Conservation (phyloP, 2,888 invertebrate species). For the Eilema sororculum region DNA sequence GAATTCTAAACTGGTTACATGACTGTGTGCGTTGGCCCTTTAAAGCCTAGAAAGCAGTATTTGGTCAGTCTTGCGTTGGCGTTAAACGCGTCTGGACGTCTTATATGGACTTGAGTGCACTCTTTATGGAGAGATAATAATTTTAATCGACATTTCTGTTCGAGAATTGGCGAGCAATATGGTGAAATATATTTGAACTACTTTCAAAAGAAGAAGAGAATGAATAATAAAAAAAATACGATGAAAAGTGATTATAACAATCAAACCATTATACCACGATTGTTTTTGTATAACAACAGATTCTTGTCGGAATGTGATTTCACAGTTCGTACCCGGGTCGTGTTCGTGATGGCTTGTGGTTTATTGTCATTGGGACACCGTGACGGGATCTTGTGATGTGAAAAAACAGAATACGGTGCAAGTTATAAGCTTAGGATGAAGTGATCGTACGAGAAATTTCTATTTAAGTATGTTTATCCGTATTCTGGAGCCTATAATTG, state of each 20-base stretch:
- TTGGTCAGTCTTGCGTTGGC: conserved; percentile 62
- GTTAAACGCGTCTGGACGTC: conserved; percentile 50
- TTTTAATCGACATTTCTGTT: conserved; percentile 36
- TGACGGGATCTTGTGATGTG: conserved; percentile 46
- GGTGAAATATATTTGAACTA: not conserved
- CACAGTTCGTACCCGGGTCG: conserved; percentile 28
- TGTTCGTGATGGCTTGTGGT: conserved; percentile 48
- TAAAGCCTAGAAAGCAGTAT: conserved; percentile 38
- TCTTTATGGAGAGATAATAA: conserved; percentile 43
- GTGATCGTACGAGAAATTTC: not conserved
- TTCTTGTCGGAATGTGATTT: conserved; percentile 19
- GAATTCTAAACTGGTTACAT: not conserved
- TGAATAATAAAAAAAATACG: too few species aligned
- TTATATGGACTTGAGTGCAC: conserved; percentile 42
- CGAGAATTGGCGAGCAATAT: conserved; percentile 10
- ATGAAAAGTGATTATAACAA: not conserved
- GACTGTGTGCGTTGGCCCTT: not conserved
- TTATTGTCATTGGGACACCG: conserved; percentile 44
- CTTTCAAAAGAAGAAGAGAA: too few species aligned
- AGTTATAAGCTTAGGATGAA: conserved; percentile 1
- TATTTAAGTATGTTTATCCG: not conserved
- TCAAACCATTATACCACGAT: not conserved
- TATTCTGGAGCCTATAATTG: too few species aligned
- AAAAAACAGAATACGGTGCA: conserved; percentile 38
- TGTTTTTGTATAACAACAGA: conserved; percentile 1